Base-by-base conservation (phyloP, 2,113 vertebrate species). In the Oophaga pumilio region DNA sequence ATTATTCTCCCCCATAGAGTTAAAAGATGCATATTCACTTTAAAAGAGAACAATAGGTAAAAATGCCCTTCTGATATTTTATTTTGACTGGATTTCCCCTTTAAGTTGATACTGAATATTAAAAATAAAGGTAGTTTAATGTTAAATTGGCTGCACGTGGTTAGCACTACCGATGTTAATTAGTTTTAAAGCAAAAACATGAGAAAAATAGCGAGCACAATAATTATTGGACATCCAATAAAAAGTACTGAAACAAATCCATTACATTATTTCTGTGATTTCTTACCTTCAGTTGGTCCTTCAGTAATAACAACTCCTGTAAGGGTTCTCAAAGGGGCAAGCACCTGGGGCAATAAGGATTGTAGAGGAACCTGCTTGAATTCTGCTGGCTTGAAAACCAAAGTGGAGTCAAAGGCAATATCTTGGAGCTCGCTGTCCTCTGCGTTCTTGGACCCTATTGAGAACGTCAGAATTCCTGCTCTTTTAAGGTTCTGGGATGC, bases 281-380 rank as follows among this genome's bases (percentile, higher is more conserved):
- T 66, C 85, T 92, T 95, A 99, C 97, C 97, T 95, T 95, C 94
- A 84, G 91, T 90, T 2, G 95, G 93, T 83, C 22, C 52, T 90
- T 95, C 95, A 15, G 90, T 90, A 77, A 94, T 64, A 57, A 94
- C 6, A 74, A 89, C 85, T 89, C 97, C 97, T 20, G 96, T 91
- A 22, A 97, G 93, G 0, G 97, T 97, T 74, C 93, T 94, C 79
- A 99, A 95, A 2, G 93, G 93, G 0, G 94, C 85, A 20, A 95
- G 33, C 81, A 96, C 85, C 71, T 89, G 18, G 3, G 92, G 90
- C 64, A 96, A 90, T 28, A 98, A 85, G 24, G 64, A 18, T 69
- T 84, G 90, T 90, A 96, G 86, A 68, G 88, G 90, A 87, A 6
- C 86, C 56, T 50, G 0, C 0, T 95, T 96, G 90, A 98, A 96